phyloP scores from a whole-genome alignment of 2,888 invertebrate species.

The Neoscelio sp. region DNA sequence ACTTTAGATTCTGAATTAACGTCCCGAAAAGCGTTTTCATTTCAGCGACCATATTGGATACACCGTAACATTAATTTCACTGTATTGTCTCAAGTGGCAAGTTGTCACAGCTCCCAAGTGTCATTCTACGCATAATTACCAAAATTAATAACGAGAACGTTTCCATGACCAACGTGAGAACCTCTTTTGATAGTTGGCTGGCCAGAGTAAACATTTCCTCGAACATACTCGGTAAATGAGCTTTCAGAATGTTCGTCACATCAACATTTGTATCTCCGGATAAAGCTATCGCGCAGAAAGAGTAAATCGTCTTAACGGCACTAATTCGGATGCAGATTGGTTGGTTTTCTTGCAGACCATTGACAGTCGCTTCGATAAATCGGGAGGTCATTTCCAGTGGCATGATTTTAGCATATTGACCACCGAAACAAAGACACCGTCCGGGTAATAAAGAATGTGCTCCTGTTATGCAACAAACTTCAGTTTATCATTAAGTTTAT shows the following conservation, averaged over 20 bases:
- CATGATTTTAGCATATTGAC: slow-evolving; percentile 84
- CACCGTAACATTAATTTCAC: too few relatives aligned
- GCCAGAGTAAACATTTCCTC: slow-evolving; percentile 78
- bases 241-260: slow-evolving; percentile 74
- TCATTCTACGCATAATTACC: too few relatives aligned
- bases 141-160: slow-evolving; percentile 77
- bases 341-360: slow-evolving; percentile 84
- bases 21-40: too few relatives aligned
- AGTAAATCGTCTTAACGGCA: slow-evolving; percentile 84
- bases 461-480: slow-evolving; percentile 77
- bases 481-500: too few relatives aligned
- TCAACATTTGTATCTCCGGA: slow-evolving; percentile 68
- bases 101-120: background rate
- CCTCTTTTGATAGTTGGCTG: slow-evolving; percentile 77
- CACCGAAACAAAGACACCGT: slow-evolving; percentile 85
- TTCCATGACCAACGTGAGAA: slow-evolving; percentile 79
- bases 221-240: slow-evolving; percentile 79
- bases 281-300: slow-evolving; percentile 82
- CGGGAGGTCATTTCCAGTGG: slow-evolving; percentile 82
- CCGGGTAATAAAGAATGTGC: slow-evolving; percentile 84
- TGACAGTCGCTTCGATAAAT: slow-evolving; percentile 85
- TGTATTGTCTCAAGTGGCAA: too few relatives aligned
- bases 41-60: too few relatives aligned
- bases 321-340: slow-evolving; percentile 84
- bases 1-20: too few relatives aligned